Percentiles rank a stretch among this genome's conserved stretches.
These are phyloP conservation scores for Aramus guarauna DNA, from an alignment of 2,113 vertebrate species.

Conservation along the genomic window DNA sequence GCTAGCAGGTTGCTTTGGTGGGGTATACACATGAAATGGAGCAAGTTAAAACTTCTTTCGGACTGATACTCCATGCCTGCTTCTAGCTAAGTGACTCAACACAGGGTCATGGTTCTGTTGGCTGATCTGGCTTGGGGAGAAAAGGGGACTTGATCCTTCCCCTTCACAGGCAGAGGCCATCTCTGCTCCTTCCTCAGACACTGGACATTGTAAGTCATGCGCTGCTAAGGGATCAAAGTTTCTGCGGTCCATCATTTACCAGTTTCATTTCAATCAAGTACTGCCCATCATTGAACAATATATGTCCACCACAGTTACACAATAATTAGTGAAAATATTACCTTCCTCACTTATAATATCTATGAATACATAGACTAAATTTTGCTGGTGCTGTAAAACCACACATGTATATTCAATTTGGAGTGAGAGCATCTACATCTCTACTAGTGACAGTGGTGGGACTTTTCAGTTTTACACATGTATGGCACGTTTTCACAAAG, in stretches of 20 bases:
- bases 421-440: background rate
- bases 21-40: background rate
- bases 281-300: background rate
- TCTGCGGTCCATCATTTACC: background rate
- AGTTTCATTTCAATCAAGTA: background rate
- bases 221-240: background rate
- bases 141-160: background rate
- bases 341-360: background rate
- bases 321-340: background rate
- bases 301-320: background rate
- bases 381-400: background rate
- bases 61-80: background rate
- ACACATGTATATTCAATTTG: background rate
- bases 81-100: background rate
- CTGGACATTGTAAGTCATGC: background rate
- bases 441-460: background rate
- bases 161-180: accelerated
- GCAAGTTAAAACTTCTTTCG: background rate
- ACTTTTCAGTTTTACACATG: background rate
- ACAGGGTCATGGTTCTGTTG: background rate
- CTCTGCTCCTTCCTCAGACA: background rate
- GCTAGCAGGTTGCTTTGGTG: background rate
- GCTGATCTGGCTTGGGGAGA: background rate
- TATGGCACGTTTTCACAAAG: background rate
- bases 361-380: background rate